These are phyloP conservation scores for Heliconius sara DNA, from an alignment of 2,888 invertebrate genomes.

Conservation along the genomic window DNA sequence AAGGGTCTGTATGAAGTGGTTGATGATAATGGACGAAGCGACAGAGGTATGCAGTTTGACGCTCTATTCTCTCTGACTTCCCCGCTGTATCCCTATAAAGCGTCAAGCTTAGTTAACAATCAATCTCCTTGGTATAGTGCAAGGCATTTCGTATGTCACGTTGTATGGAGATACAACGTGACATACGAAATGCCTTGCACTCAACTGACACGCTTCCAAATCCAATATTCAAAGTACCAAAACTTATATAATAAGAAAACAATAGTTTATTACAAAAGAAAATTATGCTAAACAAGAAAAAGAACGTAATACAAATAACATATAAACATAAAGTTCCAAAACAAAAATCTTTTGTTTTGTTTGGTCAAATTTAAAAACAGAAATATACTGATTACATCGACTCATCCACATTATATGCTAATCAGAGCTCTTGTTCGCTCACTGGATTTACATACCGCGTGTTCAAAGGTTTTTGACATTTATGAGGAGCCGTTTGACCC, in stretches of 20 bases:
- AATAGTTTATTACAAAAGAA: neutral
- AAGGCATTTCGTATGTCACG: no score
- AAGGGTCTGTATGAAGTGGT: no score
- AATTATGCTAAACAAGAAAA: neutral
- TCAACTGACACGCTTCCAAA: no score
- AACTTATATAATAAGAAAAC: neutral
- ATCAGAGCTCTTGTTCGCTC: conserved; percentile 31
- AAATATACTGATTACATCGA: conserved; percentile 26
- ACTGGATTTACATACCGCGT: conserved; percentile 27
- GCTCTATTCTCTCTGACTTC: no score
- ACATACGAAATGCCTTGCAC: no score
- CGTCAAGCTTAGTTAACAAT: neutral
- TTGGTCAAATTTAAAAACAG: neutral
- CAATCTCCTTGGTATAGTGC: neutral
- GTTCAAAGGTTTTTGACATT: conserved; percentile 33
- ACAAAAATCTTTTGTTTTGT: neutral
- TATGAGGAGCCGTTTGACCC: conserved; percentile 23
- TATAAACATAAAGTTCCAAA: neutral
- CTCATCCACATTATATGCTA: conserved; percentile 36
- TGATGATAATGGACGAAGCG: no score
- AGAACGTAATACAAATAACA: neutral
- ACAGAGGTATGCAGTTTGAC: no score
- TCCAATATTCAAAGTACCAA: neutral
- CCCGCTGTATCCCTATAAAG: no score
- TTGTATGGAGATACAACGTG: neutral